phyloP scores from a whole-genome alignment of 2,888 invertebrate genomes.

The Pinctada fucata region DNA sequence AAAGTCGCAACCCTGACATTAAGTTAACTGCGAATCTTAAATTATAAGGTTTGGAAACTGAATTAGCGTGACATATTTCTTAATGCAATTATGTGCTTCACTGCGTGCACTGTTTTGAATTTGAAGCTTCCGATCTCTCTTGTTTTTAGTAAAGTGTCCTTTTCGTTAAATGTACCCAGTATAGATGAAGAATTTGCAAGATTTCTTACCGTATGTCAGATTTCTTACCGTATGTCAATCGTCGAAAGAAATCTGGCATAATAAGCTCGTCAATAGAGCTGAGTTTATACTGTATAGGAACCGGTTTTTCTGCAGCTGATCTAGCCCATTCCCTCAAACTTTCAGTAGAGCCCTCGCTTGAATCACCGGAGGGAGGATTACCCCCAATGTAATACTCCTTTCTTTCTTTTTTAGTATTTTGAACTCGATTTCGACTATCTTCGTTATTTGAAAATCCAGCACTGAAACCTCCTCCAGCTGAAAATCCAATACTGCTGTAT shows the following conservation, averaged over 20 bases:
- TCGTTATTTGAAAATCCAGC: background rate
- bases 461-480: constrained; percentile 18
- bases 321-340: constrained; percentile 35
- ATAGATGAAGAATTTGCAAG: no score
- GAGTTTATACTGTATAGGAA: constrained; percentile 31
- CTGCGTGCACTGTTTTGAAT: no score
- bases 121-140: no score
- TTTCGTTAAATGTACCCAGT: no score
- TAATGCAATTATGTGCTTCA: no score
- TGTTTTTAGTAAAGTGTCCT: no score
- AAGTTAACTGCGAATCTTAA: no score
- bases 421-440: constrained; percentile 4
- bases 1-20: no score
- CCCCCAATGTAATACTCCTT: constrained; percentile 35
- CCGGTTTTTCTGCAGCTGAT: constrained; percentile 35
- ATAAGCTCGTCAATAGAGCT: constrained; percentile 26
- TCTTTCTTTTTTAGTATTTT: constrained; percentile 22
- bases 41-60: no score
- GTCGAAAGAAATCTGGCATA: constrained; percentile 16
- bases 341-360: constrained; percentile 15
- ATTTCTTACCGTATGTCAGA: no score
- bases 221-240: constrained; percentile 11
- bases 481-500: constrained; percentile 1
- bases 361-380: constrained; percentile 25
- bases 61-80: no score